Percentiles rank a stretch among this genome's conserved stretches.
Conservation (phyloP, 2,888 invertebrate genomes). For the Camptogramma bilineatum region DNA sequence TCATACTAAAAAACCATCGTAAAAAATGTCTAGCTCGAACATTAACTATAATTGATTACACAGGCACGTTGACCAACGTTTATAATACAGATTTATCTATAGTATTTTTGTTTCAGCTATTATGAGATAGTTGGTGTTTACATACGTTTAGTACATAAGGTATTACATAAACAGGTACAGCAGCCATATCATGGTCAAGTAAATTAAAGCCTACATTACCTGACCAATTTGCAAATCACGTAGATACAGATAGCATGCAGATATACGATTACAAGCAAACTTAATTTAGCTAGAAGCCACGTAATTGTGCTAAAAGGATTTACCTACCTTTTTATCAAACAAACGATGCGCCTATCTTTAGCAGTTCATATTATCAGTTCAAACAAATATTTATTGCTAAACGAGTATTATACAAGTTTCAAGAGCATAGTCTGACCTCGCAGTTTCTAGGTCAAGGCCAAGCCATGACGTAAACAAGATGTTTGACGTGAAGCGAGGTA, state of each 20-base stretch:
- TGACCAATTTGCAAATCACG: slow-evolving; percentile 17
- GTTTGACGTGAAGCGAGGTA: slow-evolving; percentile 22
- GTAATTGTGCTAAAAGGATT: background rate
- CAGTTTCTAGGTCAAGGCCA: slow-evolving; percentile 34
- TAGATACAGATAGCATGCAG: slow-evolving; percentile 19
- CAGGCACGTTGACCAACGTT: background rate
- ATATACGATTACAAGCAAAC: slow-evolving; percentile 6
- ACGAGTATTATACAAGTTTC: slow-evolving; percentile 28
- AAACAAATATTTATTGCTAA: slow-evolving; percentile 20
- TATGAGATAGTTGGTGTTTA: background rate
- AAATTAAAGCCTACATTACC: slow-evolving; percentile 2
- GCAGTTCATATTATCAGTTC: background rate
- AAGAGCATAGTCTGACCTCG: slow-evolving; percentile 31
- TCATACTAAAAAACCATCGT: slow-evolving; percentile 6
- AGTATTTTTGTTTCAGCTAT: background rate
- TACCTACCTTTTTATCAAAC: too few species aligned
- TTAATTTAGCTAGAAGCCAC: slow-evolving; percentile 17
- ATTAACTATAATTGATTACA: slow-evolving; percentile 1
- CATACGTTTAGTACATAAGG: too few species aligned
- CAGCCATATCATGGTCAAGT: background rate
- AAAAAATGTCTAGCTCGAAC: slow-evolving; percentile 7
- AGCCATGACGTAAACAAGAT: slow-evolving; percentile 29
- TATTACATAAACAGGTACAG: too few species aligned
- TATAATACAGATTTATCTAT: background rate
- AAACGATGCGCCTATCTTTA: too few species aligned